Conservation (phyloP, 2,797 vertebrate genomes). For the Pangasius djambal region DNA sequence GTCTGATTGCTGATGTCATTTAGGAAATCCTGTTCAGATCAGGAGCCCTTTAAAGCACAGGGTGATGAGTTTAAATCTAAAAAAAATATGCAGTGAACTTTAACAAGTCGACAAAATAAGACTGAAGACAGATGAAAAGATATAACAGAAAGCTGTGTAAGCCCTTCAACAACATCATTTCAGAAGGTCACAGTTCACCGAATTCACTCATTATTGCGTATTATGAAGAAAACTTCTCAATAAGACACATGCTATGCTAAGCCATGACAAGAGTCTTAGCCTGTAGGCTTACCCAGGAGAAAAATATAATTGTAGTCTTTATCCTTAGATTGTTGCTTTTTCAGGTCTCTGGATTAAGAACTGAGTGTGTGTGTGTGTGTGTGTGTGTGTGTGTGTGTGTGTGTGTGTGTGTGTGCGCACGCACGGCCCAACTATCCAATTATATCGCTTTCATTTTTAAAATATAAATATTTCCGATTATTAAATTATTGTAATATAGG, state of each 20-base stretch:
- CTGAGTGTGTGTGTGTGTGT: neutral
- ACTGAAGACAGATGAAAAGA: neutral
- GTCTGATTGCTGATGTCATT: conserved; percentile 64
- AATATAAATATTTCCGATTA: neutral
- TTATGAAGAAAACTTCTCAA: neutral
- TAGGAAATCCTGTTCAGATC: conserved; percentile 60
- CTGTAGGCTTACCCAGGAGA: conserved; percentile 18
- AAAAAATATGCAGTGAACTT: too few species aligned
- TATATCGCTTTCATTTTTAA: neutral
- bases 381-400: too few species aligned
- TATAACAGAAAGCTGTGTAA: neutral
- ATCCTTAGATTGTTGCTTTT: neutral
- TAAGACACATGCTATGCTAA: neutral
- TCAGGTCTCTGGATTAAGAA: neutral
- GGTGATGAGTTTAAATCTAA: neutral
- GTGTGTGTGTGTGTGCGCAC: too few species aligned
- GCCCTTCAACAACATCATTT: neutral
- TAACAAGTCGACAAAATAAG: neutral
- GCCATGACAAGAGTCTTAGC: neutral
- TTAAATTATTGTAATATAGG: neutral
- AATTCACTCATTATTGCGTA: neutral
- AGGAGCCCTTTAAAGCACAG: neutral
- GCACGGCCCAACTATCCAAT: neutral
- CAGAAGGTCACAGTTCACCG: neutral
- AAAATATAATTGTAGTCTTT: neutral